phyloP scores from a whole-genome alignment of 2,888 invertebrate genomes.

The Alloscopus bannaensis region DNA sequence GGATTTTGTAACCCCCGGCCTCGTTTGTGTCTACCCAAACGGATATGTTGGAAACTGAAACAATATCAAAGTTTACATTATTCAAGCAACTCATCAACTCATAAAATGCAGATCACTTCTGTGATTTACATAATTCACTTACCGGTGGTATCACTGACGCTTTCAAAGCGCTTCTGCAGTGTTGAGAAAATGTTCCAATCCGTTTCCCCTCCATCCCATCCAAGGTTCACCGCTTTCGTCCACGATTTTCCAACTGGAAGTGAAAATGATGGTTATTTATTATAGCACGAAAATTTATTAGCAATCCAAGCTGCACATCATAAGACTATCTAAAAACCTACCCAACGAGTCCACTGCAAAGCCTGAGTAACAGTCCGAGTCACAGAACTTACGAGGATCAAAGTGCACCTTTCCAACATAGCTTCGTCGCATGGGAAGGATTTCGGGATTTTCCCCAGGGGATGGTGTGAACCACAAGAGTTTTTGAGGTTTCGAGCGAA shows the following conservation, averaged over 20 bases:
- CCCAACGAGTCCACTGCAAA: slow-evolving; percentile 82
- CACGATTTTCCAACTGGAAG: slow-evolving; percentile 70
- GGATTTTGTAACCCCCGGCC: slow-evolving; percentile 70
- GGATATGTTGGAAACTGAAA: slow-evolving; percentile 73
- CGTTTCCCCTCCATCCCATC: slow-evolving; percentile 70
- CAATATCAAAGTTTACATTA: not conserved
- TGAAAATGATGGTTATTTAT: not conserved
- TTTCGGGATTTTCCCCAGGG: slow-evolving; percentile 68
- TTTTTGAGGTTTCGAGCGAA: slow-evolving; percentile 77
- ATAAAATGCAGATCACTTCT: not conserved
- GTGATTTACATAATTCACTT: slow-evolving; percentile 23
- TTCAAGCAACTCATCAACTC: not conserved
- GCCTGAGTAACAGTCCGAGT: slow-evolving; percentile 86
- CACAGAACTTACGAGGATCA: slow-evolving; percentile 85
- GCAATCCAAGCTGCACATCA: not conserved
- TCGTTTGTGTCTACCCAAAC: slow-evolving; percentile 72
- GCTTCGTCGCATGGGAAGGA: slow-evolving; percentile 74
- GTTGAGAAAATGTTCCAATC: slow-evolving; percentile 68
- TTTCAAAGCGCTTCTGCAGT: slow-evolving; percentile 69
- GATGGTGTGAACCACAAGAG: slow-evolving; percentile 73
- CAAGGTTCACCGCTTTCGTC: slow-evolving; percentile 62
- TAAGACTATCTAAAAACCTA: slow-evolving; percentile 75
- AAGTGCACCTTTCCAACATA: slow-evolving; percentile 81
- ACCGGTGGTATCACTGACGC: slow-evolving; percentile 70
- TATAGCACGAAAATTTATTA: not conserved